Evolutionary conservation across 2,888 invertebrate species (phyloP).

Genomic region (Stratiomys singularior): DNA sequence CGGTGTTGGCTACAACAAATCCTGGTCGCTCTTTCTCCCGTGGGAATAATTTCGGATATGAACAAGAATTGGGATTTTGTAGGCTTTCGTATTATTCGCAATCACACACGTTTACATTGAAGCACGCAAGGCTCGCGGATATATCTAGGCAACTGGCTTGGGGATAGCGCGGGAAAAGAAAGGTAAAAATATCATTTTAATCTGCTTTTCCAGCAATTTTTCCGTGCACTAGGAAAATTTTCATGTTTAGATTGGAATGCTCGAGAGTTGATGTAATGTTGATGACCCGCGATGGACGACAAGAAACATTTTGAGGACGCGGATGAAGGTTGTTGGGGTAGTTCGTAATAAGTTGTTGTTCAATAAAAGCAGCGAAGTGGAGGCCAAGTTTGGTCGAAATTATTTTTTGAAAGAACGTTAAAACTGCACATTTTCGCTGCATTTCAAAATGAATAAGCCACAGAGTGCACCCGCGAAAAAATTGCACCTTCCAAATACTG

Average conservation of each 20-base stretch:
- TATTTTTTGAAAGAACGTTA: not conserved
- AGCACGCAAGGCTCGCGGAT: not conserved
- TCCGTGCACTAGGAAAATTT: not conserved
- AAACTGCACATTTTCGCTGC: no score
- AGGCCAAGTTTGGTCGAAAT: not conserved
- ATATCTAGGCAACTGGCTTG: not conserved
- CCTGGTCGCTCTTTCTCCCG: not conserved
- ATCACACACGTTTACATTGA: not conserved
- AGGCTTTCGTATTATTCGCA: conserved; percentile 1
- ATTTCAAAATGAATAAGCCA: no score
- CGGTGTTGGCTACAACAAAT: conserved; percentile 24
- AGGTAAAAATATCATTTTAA: conserved; percentile 43
- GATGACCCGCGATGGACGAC: not conserved
- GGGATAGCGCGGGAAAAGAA: not conserved
- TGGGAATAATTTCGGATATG: conserved; percentile 41
- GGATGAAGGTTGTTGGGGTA: not conserved
- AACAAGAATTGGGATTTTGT: conserved; percentile 21
- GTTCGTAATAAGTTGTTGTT: not conserved
- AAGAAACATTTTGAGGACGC: not conserved
- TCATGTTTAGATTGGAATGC: not conserved
- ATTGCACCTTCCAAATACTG: not conserved
- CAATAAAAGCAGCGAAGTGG: not conserved
- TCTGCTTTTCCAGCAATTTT: conserved; percentile 23
- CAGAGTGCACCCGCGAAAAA: not conserved
- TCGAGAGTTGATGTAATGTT: not conserved